Evolutionary conservation across 2,888 invertebrate genomes (phyloP).

Genomic region (Pristionchus maxplancki): DNA sequence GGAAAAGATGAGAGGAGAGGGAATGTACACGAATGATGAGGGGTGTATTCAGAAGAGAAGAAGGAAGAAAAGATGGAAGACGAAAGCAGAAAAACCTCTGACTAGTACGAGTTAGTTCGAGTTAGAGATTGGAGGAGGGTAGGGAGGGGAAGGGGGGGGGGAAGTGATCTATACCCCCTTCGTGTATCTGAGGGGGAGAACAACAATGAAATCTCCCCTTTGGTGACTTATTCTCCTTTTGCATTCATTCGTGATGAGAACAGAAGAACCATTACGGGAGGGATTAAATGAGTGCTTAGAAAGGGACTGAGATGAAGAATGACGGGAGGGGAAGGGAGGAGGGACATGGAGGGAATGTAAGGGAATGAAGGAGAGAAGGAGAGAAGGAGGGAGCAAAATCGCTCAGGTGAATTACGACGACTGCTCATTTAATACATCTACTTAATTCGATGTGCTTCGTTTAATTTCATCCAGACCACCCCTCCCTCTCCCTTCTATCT

Average conservation of each 20-base stretch:
- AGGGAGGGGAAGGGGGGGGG: not conserved
- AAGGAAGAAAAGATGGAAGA: not conserved
- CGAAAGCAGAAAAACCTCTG: slow-evolving; percentile 13
- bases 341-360: not conserved
- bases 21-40: not conserved
- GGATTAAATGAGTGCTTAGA: slow-evolving; percentile 36
- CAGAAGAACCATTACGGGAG: not conserved
- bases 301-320: not conserved
- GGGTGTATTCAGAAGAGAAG: not conserved
- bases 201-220: slow-evolving; percentile 17
- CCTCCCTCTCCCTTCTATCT: not conserved
- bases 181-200: not conserved
- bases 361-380: not conserved
- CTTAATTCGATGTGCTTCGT: not conserved
- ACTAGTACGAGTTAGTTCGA: slow-evolving; percentile 15
- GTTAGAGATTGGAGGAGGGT: not conserved
- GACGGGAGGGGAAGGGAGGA: not conserved
- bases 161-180: slow-evolving; percentile 3
- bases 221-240: not conserved
- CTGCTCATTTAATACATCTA: not conserved
- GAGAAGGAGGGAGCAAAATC: not conserved
- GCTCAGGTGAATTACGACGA: not conserved
- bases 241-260: slow-evolving; percentile 33
- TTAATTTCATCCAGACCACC: not conserved
- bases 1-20: not conserved